phyloP scores from a whole-genome alignment of 2,888 invertebrate genomes.

The Xestobium rufovillosum region DNA sequence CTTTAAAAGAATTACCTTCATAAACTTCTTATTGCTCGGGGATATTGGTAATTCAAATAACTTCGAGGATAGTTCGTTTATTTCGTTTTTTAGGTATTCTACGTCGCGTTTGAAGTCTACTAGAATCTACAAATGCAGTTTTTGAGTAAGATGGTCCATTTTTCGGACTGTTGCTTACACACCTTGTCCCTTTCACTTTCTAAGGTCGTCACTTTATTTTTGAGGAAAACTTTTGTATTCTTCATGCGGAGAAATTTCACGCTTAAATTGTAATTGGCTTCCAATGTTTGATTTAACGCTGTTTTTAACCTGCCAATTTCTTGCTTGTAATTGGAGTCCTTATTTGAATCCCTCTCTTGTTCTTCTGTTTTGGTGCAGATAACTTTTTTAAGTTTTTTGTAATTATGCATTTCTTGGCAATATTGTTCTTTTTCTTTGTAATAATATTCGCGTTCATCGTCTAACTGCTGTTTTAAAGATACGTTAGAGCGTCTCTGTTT shows the following conservation, averaged over 20 bases:
- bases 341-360: slow-evolving; percentile 18
- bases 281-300: slow-evolving; percentile 37
- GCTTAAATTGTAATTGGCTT: slow-evolving; percentile 43
- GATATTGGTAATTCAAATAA: slow-evolving; percentile 34
- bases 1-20: too few species aligned
- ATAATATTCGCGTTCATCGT: slow-evolving; percentile 49
- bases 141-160: too few species aligned
- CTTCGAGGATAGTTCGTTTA: slow-evolving; percentile 33
- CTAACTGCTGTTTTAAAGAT: slow-evolving; percentile 47
- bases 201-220: slow-evolving; percentile 33
- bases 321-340: slow-evolving; percentile 32
- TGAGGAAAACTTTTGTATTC: slow-evolving; percentile 38
- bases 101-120: slow-evolving; percentile 35
- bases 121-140: slow-evolving; percentile 34
- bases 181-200: slow-evolving; percentile 34
- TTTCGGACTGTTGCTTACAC: too few species aligned
- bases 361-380: slow-evolving; percentile 21
- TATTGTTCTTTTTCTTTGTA: slow-evolving; percentile 50
- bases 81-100: slow-evolving; percentile 32
- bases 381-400: slow-evolving; percentile 34
- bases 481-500: slow-evolving; percentile 45
- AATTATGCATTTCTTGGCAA: slow-evolving; percentile 45
- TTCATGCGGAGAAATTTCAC: slow-evolving; percentile 42
- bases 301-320: slow-evolving; percentile 39
- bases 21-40: slow-evolving; percentile 40